Evolutionary conservation across 2,888 invertebrate genomes (phyloP), one percentile per base, ranked within the genome.

Genomic region (Thera britannica): DNA sequence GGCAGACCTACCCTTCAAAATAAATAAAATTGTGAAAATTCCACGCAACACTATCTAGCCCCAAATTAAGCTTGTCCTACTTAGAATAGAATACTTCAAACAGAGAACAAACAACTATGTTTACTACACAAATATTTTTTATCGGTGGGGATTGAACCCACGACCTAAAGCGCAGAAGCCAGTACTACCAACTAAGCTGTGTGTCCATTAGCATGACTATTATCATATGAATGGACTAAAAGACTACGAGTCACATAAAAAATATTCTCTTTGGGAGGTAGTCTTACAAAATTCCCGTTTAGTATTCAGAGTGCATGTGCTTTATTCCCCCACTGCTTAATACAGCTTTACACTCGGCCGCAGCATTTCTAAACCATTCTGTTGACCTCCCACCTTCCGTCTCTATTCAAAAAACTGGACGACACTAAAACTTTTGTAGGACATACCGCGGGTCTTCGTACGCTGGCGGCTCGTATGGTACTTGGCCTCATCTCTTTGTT

Each of bases 401-500:
- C 59, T 69, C 62, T 72, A 68, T 79, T 78, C 69, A 71, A 70
- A 23, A 77, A 71, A 68, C 68, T 74, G 72, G 75, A 71, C 68
- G 58, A 49, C 56, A 36, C 51, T 65, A 71, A 62, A 67, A 71
- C 67, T 63, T 66, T 68, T 72, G 68, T 75, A 73, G 71, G 72
- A 74, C 74, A 77, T 76, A 77, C 72, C 75, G 70, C 70, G 71
- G 91, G 67, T 85, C 91, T 78, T 72, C 75, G 74, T 82, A 77
- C 59, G 69, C 71, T 87, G 87, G 90, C 66, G 83, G 77, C 79
- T 82, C 84, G 86, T 87, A 87, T 87, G 82, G 84, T 88, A 87
- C 89, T 88, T 87, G 88, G 83, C 83, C 86, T 86, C 88, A 89
- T 90, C 88, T 90, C 89, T 92, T 92, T 92, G 93, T 93, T 92